Percentiles rank a stretch among this genome's conserved stretches.
Evolutionary conservation across 2,888 invertebrate species (phyloP).

Genomic region (Entomobrya multifasciata): DNA sequence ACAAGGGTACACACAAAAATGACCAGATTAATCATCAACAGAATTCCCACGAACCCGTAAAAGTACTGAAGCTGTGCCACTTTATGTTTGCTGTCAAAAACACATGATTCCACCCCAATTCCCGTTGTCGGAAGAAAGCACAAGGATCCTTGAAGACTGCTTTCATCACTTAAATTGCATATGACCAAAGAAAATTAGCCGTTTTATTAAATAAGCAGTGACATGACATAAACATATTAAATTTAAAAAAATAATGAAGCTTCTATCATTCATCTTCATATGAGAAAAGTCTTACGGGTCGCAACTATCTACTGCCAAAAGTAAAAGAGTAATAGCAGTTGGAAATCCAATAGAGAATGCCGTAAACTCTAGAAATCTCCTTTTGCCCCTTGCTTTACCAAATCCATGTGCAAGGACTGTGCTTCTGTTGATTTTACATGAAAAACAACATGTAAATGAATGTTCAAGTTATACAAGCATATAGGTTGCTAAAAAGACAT

Average conservation of each 20-base stretch:
- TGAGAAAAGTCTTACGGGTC: slow-evolving; percentile 36
- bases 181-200: neutral
- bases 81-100: slow-evolving; percentile 64
- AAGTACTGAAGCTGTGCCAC: slow-evolving; percentile 70
- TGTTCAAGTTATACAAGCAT: no score
- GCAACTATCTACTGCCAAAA: slow-evolving; percentile 61
- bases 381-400: slow-evolving; percentile 69
- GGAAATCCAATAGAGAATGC: slow-evolving; percentile 68
- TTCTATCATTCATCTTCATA: no score
- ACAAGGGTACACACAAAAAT: slow-evolving; percentile 73
- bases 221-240: neutral
- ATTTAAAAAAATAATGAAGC: no score
- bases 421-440: slow-evolving; percentile 46
- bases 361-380: slow-evolving; percentile 68
- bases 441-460: neutral
- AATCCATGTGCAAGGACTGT: slow-evolving; percentile 50
- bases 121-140: slow-evolving; percentile 48
- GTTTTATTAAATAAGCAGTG: neutral
- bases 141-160: slow-evolving; percentile 8
- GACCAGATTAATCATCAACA: slow-evolving; percentile 68
- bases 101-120: slow-evolving; percentile 69
- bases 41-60: slow-evolving; percentile 72
- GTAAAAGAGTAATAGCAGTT: slow-evolving; percentile 55
- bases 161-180: slow-evolving; percentile 24
- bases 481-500: neutral